Base-by-base conservation (phyloP, 2,888 invertebrate genomes). In the Stenolophus ochropezus region DNA sequence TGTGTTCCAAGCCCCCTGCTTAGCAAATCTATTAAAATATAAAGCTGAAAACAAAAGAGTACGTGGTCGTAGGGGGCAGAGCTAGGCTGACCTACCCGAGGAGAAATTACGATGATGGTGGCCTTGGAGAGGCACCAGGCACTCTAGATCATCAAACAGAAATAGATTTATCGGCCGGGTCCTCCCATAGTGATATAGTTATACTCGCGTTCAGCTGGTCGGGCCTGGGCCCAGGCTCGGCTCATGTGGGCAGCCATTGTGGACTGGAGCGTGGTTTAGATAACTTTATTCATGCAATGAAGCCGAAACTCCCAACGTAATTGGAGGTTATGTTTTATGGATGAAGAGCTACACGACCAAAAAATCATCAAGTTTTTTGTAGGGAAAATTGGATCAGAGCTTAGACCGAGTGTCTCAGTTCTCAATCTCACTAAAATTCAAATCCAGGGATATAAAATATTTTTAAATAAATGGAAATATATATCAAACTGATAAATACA, bases 211-310 rank as follows among this genome's bases (percentile, higher is more conserved):
- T 33, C 33, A 42, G 6, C 33, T 42, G 61, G 4, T 56, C 21
- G 0, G 56, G 18, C 8, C 56, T 20, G 11, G 56, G 56, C 56
- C 20, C 11, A n/a, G n/a, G 56, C 56, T 56, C 21, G 18, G 56
- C 18, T 56, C 18, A 33, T 27, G 27, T 69, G 27, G 33, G 27
- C 65, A 27, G 65, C 65, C 65, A 69, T 69, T 69, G 65, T 69
- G 33, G 21, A 23, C 21, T n/a, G 23, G 1, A 42, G 61, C 42
- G 33, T 69, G 65, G 16, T 69, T 58, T 69, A 69, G 65, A 69
- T 69, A 69, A 69, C 65, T 69, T 69, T 69, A 69, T 69, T 69
- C 65, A 69, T 69, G 65, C 65, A 42, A 42, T 42, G 33, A 42
- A 42, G 33, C 33, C 33, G 33, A 42, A 42, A 42, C 33, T 42